Conservation (phyloP, 2,888 invertebrate species). For the Macropis europaea region DNA sequence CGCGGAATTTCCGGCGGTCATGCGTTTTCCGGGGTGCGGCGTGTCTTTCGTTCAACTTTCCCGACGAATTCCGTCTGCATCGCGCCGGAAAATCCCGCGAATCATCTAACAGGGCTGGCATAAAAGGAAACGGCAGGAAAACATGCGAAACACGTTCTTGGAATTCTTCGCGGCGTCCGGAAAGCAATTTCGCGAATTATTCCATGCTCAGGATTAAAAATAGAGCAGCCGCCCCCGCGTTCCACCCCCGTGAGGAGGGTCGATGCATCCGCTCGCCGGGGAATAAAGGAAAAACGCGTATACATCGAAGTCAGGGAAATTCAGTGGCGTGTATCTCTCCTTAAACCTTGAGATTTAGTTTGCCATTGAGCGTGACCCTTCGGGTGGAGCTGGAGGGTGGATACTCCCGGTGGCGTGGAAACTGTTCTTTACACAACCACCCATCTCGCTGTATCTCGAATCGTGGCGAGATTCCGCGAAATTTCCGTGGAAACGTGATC, state of each 20-base stretch:
- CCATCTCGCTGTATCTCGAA: neutral
- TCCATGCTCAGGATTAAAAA: slow-evolving; percentile 20
- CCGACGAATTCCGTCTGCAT: too few relatives aligned
- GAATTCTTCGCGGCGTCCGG: neutral
- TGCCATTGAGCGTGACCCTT: slow-evolving; percentile 59
- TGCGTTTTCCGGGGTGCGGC: too few relatives aligned
- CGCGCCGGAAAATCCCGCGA: neutral
- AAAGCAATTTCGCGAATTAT: slow-evolving; percentile 18
- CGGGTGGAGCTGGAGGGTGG: slow-evolving; percentile 35
- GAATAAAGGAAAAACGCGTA: slow-evolving; percentile 28
- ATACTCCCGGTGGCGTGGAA: slow-evolving; percentile 33
- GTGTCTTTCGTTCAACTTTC: too few relatives aligned
- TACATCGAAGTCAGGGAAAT: slow-evolving; percentile 55
- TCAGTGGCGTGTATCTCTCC: slow-evolving; percentile 45
- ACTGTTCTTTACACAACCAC: slow-evolving; percentile 6
- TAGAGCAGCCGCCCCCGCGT: slow-evolving; percentile 1
- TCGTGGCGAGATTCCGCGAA: neutral
- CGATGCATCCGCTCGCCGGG: slow-evolving; percentile 18
- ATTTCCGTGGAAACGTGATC: neutral
- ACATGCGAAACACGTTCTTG: too few relatives aligned
- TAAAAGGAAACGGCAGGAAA: neutral
- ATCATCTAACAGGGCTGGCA: neutral
- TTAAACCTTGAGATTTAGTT: slow-evolving; percentile 66
- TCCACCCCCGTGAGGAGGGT: neutral
- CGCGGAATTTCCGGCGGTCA: too few relatives aligned